A percentile compares a stretch with the other conserved stretches of the same genome.
These are phyloP conservation scores for Lichenostomus cassidix DNA, from an alignment of 2,113 vertebrate species.

Conservation along the genomic window DNA sequence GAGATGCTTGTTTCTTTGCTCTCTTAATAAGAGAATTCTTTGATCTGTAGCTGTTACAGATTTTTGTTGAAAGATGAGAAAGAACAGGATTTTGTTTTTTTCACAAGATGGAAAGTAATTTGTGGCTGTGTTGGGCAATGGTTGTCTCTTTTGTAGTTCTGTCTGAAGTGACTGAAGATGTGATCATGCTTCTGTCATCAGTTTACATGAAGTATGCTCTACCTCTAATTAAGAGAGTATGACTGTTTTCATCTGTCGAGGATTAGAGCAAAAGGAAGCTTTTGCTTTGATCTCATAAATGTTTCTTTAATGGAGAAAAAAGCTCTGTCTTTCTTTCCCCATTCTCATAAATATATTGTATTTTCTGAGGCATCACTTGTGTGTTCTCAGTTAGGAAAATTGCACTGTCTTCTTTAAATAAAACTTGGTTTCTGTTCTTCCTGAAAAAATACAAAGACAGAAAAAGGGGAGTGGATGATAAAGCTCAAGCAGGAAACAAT, in stretches of 20 bases:
- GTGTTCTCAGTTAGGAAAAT: background rate
- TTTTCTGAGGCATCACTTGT: background rate
- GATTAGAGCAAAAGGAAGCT: background rate
- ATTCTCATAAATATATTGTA: background rate
- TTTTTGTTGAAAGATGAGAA: background rate
- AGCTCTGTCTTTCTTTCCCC: background rate
- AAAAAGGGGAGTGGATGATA: background rate
- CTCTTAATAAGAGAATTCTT: background rate
- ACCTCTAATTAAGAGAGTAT: background rate
- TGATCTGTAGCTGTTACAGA: background rate
- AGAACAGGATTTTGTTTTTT: background rate
- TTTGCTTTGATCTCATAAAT: background rate
- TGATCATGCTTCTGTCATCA: background rate
- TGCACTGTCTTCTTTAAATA: background rate
- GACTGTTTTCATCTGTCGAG: background rate
- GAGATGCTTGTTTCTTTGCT: background rate
- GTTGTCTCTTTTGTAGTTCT: background rate
- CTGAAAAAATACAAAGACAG: background rate
- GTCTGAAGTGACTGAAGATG: background rate
- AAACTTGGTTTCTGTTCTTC: background rate
- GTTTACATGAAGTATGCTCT: background rate
- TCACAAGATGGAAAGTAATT: background rate
- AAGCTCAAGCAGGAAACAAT: background rate
- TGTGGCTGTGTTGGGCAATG: background rate
- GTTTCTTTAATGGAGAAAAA: background rate